Conservation (phyloP, 2,888 invertebrate species). For the Cataglyphis albicans region DNA sequence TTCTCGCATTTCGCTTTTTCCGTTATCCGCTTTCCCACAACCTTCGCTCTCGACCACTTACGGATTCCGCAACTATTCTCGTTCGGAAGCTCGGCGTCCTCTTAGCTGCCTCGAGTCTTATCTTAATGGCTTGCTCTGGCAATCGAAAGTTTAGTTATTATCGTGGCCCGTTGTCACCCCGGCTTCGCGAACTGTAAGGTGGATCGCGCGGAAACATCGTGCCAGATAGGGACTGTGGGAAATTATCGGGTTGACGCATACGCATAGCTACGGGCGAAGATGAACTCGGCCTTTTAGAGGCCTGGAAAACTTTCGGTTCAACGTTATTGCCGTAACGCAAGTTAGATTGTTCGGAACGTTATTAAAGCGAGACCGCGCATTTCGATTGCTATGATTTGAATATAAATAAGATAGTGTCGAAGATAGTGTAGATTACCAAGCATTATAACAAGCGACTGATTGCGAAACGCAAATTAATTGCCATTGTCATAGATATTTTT, state of each 20-base stretch:
- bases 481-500: background rate
- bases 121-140: constrained; percentile 78
- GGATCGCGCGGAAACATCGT: constrained; percentile 71
- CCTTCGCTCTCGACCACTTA: constrained; percentile 34
- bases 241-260: constrained; percentile 68
- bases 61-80: constrained; percentile 53
- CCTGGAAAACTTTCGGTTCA: constrained; percentile 11
- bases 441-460: background rate
- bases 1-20: constrained; percentile 4
- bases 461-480: background rate
- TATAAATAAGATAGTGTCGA: background rate
- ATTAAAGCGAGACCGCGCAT: background rate
- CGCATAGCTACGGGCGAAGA: constrained; percentile 29
- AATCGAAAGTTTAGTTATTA: constrained; percentile 83
- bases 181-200: constrained; percentile 63
- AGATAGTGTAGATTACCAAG: background rate
- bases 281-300: constrained; percentile 18
- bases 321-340: constrained; percentile 5
- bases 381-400: background rate
- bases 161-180: constrained; percentile 75
- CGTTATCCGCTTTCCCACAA: background rate
- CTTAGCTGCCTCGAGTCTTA: constrained; percentile 70
- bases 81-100: constrained; percentile 41
- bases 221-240: constrained; percentile 68
- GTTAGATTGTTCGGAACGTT: background rate